Evolutionary conservation across 2,113 vertebrate genomes (phyloP).

Genomic region (Irena cyanogastra): DNA sequence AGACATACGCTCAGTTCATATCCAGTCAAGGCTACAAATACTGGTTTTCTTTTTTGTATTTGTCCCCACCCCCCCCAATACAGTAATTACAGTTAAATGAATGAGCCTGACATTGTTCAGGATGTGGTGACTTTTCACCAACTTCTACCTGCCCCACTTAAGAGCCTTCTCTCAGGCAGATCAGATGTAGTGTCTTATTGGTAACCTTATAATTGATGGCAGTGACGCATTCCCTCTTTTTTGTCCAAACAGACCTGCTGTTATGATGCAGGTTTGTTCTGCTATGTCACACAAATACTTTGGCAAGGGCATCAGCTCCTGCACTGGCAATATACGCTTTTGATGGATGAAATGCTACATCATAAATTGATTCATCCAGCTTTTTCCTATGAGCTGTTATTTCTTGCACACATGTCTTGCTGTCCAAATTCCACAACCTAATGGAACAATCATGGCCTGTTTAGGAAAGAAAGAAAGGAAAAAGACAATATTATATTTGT

Average conservation of each 20-base stretch:
- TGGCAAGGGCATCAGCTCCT: constrained; percentile 96
- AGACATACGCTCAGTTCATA: constrained; percentile 80
- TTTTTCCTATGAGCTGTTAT: constrained; percentile 99
- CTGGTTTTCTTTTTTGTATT: constrained; percentile 71
- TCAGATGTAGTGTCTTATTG: constrained; percentile 81
- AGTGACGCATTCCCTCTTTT: constrained; percentile 80
- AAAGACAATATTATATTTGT: not conserved
- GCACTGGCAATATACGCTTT: constrained; percentile 99
- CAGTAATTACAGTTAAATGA: constrained; percentile 86
- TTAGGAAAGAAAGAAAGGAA: not conserved
- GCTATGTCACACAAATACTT: constrained; percentile 91
- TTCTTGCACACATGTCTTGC: constrained; percentile 98
- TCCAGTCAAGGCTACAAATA: constrained; percentile 82
- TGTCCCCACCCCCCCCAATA: constrained; percentile 68
- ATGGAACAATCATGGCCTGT: constrained; percentile 98
- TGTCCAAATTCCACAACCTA: constrained; percentile 98
- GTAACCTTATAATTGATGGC: constrained; percentile 78
- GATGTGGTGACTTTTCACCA: constrained; percentile 69
- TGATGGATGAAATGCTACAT: constrained; percentile 98
- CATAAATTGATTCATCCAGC: constrained; percentile 97
- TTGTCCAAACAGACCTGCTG: constrained; percentile 74
- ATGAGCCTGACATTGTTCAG: constrained; percentile 76
- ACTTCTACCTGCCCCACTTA: constrained; percentile 65
- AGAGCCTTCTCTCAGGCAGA: constrained; percentile 71
- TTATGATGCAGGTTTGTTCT: constrained; percentile 52